phyloP scores from a whole-genome alignment of 1,140 invertebrate genomes.

The Bombus balteatus region DNA sequence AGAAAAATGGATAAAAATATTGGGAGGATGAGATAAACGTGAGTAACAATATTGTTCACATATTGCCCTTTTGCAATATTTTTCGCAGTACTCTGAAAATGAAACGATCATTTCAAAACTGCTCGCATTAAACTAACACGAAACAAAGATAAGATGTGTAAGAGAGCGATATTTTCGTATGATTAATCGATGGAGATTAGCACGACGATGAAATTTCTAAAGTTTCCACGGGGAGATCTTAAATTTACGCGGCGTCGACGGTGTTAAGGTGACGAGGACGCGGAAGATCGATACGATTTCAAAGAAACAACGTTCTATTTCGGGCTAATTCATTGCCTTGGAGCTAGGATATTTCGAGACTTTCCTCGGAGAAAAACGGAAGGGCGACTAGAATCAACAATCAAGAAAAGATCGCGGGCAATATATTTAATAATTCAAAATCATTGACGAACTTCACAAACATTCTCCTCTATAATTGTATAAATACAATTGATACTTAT shows the following conservation, averaged over 20 bases:
- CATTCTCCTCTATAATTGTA: background rate
- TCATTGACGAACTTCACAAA: background rate
- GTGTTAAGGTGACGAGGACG: background rate
- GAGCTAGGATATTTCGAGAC: constrained; percentile 12
- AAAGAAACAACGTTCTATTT: constrained; percentile 26
- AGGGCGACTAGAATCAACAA: background rate
- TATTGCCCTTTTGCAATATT: background rate
- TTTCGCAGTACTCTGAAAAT: background rate
- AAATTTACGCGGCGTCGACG: background rate
- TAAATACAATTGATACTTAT: background rate
- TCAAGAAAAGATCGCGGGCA: background rate
- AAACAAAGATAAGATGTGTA: background rate
- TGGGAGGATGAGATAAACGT: background rate
- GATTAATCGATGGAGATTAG: background rate
- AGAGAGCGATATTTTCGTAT: background rate
- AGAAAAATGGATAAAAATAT: background rate
- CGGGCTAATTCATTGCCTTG: constrained; percentile 13
- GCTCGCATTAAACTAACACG: no score
- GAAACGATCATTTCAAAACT: background rate
- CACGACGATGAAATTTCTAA: background rate
- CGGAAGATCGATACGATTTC: constrained; percentile 25
- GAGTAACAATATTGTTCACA: no score
- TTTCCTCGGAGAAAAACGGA: background rate
- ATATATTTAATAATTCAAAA: background rate
- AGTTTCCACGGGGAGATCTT: background rate